Evolutionary conservation across 2,113 vertebrate species (phyloP).

Genomic region (Numida meleagris): DNA sequence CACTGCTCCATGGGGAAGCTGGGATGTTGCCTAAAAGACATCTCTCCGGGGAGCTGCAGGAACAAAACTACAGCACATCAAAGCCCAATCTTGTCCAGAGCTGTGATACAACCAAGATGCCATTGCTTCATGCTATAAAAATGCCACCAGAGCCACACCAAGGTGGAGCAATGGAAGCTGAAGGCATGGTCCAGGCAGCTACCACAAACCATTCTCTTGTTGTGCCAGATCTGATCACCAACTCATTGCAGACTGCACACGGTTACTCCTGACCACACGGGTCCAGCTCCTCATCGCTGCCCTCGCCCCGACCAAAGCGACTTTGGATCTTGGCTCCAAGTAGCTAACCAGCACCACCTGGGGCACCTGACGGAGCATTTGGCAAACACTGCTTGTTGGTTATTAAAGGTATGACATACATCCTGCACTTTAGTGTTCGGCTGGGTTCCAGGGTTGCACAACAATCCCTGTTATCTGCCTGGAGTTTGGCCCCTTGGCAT

Average conservation of each 20-base stretch:
- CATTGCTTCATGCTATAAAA: not conserved
- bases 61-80: not conserved
- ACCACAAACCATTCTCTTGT: not conserved
- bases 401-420: not conserved
- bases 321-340: not conserved
- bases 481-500: slow-evolving; percentile 4
- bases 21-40: not conserved
- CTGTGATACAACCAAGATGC: not conserved
- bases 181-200: not conserved
- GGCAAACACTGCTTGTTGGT: not conserved
- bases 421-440: not conserved
- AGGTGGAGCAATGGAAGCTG: not conserved
- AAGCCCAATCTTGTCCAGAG: not conserved
- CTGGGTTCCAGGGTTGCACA: not conserved
- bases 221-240: not conserved
- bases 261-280: not conserved
- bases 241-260: not conserved
- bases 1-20: not conserved
- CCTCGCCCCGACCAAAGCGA: not conserved
- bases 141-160: not conserved
- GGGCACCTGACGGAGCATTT: not conserved
- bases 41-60: not conserved
- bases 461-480: not conserved
- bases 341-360: slow-evolving; percentile 31
- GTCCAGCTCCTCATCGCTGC: not conserved